Percentiles rank a stretch among this genome's conserved stretches.
These are phyloP conservation scores for Catagonus wagneri DNA, from an alignment of 2,113 vertebrate genomes.

Conservation along the genomic window DNA sequence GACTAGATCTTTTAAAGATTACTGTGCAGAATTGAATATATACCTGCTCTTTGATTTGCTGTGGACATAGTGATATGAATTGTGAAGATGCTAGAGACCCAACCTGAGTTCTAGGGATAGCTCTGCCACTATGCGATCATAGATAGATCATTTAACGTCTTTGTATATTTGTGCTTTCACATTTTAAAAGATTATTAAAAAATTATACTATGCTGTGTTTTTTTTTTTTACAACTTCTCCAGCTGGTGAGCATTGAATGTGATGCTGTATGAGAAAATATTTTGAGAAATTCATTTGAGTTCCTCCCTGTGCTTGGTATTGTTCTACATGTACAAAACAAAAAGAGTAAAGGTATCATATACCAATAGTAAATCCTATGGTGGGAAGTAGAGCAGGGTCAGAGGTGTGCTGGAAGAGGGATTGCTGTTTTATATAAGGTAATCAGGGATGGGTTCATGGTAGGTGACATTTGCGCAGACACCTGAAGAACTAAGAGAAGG, in stretches of 20 bases:
- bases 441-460: constrained; percentile 10
- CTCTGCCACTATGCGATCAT: neutral
- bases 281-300: constrained; percentile 47
- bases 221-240: constrained; percentile 1
- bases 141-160: constrained; percentile 11
- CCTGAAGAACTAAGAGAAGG: neutral
- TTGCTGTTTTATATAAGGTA: neutral
- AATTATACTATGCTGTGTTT: neutral
- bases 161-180: constrained; percentile 41
- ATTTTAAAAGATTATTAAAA: constrained; percentile 10
- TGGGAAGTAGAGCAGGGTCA: neutral
- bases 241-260: neutral
- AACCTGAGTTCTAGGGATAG: neutral
- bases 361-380: neutral
- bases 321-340: neutral
- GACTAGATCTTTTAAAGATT: constrained; percentile 57
- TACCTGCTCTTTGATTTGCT: constrained; percentile 42
- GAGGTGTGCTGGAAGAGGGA: neutral
- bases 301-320: constrained; percentile 35
- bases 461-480: constrained; percentile 42
- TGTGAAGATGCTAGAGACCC: constrained; percentile 33
- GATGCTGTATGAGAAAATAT: constrained; percentile 27
- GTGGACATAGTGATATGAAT: neutral
- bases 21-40: constrained; percentile 47
- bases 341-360: neutral